phyloP scores from a whole-genome alignment of 1,140 invertebrate genomes.

The Nephila pilipes region DNA sequence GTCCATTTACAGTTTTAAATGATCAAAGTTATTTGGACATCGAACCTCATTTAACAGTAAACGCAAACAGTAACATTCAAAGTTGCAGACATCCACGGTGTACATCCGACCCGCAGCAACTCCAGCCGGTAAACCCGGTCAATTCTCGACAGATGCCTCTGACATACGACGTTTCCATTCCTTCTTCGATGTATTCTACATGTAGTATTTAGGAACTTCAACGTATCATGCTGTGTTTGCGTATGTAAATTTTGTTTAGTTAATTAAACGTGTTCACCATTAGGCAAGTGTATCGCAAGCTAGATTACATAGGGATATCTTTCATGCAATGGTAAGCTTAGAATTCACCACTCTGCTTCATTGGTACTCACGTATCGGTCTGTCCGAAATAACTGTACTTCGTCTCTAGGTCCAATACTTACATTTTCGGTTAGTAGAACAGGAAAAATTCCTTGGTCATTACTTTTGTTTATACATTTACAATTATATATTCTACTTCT shows the following conservation, averaged over 20 bases:
- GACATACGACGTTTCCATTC: not conserved
- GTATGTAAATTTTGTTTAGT: not conserved
- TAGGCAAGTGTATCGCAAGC: too few species aligned
- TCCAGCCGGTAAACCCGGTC: not conserved
- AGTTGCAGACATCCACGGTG: not conserved
- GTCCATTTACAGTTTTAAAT: slow-evolving; percentile 78
- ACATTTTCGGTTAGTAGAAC: too few species aligned
- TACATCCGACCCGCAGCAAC: not conserved
- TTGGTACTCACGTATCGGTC: too few species aligned
- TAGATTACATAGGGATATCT: too few species aligned
- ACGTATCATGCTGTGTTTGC: not conserved
- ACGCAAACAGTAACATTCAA: slow-evolving; percentile 34
- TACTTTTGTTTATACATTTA: too few species aligned
- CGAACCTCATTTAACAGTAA: slow-evolving; percentile 81
- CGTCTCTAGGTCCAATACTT: too few species aligned
- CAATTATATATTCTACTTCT: too few species aligned
- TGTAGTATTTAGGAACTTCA: not conserved
- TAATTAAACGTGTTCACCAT: too few species aligned
- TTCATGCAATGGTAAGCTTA: too few species aligned
- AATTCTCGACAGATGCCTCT: not conserved
- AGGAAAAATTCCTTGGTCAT: too few species aligned
- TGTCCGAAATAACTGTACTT: too few species aligned
- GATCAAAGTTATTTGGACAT: slow-evolving; percentile 81
- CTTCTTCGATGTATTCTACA: not conserved
- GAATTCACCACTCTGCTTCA: too few species aligned